Evolutionary conservation across 2,113 vertebrate genomes (phyloP), one percentile per base, ranked within the genome.

Genomic region (Stomatorhinus ivindoensis): DNA sequence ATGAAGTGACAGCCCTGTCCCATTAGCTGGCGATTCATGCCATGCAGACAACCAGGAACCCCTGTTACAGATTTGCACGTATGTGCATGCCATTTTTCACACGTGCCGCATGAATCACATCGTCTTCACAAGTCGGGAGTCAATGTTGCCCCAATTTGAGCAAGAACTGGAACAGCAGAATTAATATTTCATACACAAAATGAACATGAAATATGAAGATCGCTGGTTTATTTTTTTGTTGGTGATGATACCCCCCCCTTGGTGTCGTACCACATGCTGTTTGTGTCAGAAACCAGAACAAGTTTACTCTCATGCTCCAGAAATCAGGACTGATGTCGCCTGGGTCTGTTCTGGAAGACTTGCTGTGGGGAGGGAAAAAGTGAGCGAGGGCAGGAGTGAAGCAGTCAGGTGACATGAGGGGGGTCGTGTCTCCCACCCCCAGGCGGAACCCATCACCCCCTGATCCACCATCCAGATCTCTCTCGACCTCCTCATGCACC

Each of bases 401-500:
- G 82, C 89, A 91, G 96, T 95, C 93, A 93, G 94, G 92, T 91
- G 92, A 91, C 91, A 91, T 91, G 93, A 90, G 89, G 91, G 92
- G 89, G 91, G 92, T 92, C 92, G 91, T 19, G 73, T 35, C 13
- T 39, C 73, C 31, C 31, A 80, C 73, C 73, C 13, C 13, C 35
- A 80, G 35, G 1, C 5, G 35, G 31, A 90, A 24, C 86, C 17
- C 90, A 89, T 89, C n/a, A 84, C 92, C 90, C 87, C 88, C 90
- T 90, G 11, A 91, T 58, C 44, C 0, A 2, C 46, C 83, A 44
- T 51, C 88, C 85, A 90, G 92, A 92, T 92, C 51, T 89, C 90
- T 90, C 93, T 86, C 91, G 89, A 92, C 88, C 91, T 86, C 91
- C 89, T 88, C 94, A 93, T 93, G 92, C 89, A 92, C 91, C 89